Base-by-base conservation (phyloP, 1,140 invertebrate species). In the Hypothenemus hampei region DNA sequence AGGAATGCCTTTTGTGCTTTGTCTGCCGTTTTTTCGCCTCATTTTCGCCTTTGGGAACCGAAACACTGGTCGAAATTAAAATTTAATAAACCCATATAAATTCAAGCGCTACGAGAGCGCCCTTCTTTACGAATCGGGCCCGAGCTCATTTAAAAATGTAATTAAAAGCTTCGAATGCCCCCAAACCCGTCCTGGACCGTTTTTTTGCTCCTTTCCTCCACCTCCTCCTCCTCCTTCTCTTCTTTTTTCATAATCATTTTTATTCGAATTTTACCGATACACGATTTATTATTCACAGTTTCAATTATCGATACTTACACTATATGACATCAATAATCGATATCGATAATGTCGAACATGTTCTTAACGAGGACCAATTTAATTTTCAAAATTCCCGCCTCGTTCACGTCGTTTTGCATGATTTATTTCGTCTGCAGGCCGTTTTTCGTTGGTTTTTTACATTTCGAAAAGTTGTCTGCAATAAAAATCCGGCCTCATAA, bases 21-120 rank as follows among this genome's bases (percentile, higher is more conserved):
- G 45, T 56, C 45, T 47, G 52, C 13, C n/a, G n/a, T 51, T 57
- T 50, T 44, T 46, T 57, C 47, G 47, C 20, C n/a, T 47, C 35
- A 50, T 51, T 57, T 57, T 50, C 55, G 55, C 55, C 55, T 51
- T 57, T 46, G 48, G 55, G 55, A 57, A 51, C 55, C 47, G 55
- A 50, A 50, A 51, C 55, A 51, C 55, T 51, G 55, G 46, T 57
- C 55, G 55, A 57, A 57, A 57, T 57, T 57, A 57, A 57, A 57
- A 57, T 57, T 57, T 57, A 57, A 57, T 57, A 57, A 57, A 57
- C 55, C 55, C 55, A 57, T 57, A 57, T 57, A 57, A 57, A 57
- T 57, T 57, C 55, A 57, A 46, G 41, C 55, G 55, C 55, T 57
- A 57, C 48, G 40, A 57, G 55, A n/a, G n/a, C n/a, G 55, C 44